phyloP scores from a whole-genome alignment of 2,888 invertebrate species.

The Athalia cordata region DNA sequence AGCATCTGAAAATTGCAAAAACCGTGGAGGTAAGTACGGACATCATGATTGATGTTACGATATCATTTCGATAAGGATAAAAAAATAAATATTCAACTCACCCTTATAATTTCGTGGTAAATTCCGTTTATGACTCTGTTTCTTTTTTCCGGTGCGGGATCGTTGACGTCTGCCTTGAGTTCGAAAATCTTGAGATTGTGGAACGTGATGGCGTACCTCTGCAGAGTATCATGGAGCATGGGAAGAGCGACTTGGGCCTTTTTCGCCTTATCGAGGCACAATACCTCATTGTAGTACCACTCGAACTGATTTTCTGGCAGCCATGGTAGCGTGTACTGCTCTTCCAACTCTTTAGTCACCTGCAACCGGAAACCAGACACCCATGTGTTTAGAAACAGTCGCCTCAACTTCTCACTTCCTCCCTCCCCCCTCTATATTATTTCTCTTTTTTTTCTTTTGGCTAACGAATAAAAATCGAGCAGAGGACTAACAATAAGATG shows the following conservation, averaged over 20 bases:
- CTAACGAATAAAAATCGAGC: slow-evolving; percentile 20
- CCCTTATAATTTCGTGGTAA: slow-evolving; percentile 67
- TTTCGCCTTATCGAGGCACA: slow-evolving; percentile 71
- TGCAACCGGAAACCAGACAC: slow-evolving; percentile 25
- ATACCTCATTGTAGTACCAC: slow-evolving; percentile 71
- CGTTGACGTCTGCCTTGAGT: slow-evolving; percentile 66
- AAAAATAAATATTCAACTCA: slow-evolving; percentile 50
- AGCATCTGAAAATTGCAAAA: slow-evolving; percentile 68
- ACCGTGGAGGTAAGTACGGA: no score
- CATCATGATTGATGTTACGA: no score
- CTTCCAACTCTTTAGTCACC: slow-evolving; percentile 63
- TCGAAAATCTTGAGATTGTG: slow-evolving; percentile 70
- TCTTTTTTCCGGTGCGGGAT: slow-evolving; percentile 74
- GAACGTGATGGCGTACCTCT: slow-evolving; percentile 75
- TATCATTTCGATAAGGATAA: no score
- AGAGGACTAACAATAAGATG: background rate
- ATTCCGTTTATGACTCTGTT: slow-evolving; percentile 72
- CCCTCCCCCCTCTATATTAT: background rate
- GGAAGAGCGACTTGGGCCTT: slow-evolving; percentile 78
- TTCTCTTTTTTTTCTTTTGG: slow-evolving; percentile 15
- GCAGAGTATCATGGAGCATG: slow-evolving; percentile 76
- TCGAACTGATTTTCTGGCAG: slow-evolving; percentile 71
- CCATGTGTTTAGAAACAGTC: slow-evolving; percentile 6
- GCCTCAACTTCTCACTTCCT: background rate
- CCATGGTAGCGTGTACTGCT: slow-evolving; percentile 72